phyloP scores from a whole-genome alignment of 2,888 invertebrate genomes.

The Galerucella nymphaeae region DNA sequence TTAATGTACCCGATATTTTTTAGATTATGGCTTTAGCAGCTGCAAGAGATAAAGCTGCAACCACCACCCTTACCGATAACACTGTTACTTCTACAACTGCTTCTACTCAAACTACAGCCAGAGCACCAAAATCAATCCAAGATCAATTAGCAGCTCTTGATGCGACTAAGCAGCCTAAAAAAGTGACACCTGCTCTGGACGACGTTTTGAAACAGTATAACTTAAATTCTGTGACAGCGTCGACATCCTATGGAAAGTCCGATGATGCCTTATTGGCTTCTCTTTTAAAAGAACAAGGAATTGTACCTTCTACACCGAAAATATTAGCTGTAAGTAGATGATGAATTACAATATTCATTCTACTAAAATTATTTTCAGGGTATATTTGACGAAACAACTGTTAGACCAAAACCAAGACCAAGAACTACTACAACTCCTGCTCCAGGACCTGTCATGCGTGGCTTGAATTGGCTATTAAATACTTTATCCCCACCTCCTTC shows the following conservation, averaged over 20 bases:
- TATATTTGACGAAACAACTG: conserved; percentile 51
- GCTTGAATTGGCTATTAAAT: conserved; percentile 62
- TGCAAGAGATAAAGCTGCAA: conserved; percentile 51
- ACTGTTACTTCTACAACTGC: conserved; percentile 37
- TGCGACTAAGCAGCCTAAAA: conserved; percentile 38
- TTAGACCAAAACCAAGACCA: conserved; percentile 52
- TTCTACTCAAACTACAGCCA: conserved; percentile 39
- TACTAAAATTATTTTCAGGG: conserved; percentile 43
- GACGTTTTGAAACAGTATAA: conserved; percentile 60
- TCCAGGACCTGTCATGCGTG: conserved; percentile 62
- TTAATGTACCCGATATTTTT: neutral
- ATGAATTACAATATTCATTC: too few relatives aligned
- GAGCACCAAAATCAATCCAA: conserved; percentile 52
- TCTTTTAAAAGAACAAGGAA: conserved; percentile 77
- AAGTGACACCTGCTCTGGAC: conserved; percentile 53
- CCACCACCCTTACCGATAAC: conserved; percentile 41
- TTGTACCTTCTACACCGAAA: conserved; percentile 75
- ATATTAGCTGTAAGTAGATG: conserved; percentile 46
- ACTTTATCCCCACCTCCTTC: conserved; percentile 57
- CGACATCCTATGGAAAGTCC: conserved; percentile 68
- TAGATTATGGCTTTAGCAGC: conserved; percentile 61
- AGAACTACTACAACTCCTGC: conserved; percentile 63
- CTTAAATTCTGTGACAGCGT: conserved; percentile 50
- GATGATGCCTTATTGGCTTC: conserved; percentile 79
- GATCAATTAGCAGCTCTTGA: conserved; percentile 46